Base-by-base conservation (phyloP, 2,797 vertebrate species). In the Cercopithecus neglectus region DNA sequence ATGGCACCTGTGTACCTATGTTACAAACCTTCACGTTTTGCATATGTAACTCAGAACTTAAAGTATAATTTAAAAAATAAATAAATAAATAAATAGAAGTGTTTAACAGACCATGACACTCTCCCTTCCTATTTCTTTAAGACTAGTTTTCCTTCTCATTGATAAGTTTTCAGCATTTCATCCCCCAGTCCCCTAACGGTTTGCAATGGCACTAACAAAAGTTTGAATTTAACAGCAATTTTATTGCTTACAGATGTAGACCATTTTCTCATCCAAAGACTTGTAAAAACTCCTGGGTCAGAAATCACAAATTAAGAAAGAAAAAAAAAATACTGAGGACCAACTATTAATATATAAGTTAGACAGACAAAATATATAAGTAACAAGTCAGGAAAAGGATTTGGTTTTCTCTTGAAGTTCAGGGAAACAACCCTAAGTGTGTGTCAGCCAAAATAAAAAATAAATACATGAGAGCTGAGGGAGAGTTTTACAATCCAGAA, bases 251-350 rank as follows among this genome's bases (percentile, higher is more conserved):
- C 21, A 95, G 9, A 64, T 70, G 19, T 59, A 44, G 11, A 86
- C 16, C 9, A 21, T 92, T 95, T 96, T 85, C 9, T 78, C 92
- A 0, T 87, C 30, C 16, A 89, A 76, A 70, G 6, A 55, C 2
- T 85, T 81, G 80, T 61, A 76, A 81, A 85, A 82, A 2, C 1
- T 2, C 36, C 30, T 67, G 33, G 17, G 2, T 72, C 12, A 82
- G 59, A 94, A 96, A 82, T 84, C 17, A 2, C 50, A 93, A 95
- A 94, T 74, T 92, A 95, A 76, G 94, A 50, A 81, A 70, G 6
- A 85, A 48, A 10, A 79, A 53, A 95, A 53, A 95, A 82, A 33
- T 64, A 70, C 48, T 19, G 48, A 91, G 55, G 5, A 21, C 9
- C 61, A 74, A 41, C 30, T 57, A 8, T 33, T 17, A 64, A 64